Evolutionary conservation across 2,797 vertebrate genomes (phyloP).

Genomic region (Melanotaenia pygmaea): DNA sequence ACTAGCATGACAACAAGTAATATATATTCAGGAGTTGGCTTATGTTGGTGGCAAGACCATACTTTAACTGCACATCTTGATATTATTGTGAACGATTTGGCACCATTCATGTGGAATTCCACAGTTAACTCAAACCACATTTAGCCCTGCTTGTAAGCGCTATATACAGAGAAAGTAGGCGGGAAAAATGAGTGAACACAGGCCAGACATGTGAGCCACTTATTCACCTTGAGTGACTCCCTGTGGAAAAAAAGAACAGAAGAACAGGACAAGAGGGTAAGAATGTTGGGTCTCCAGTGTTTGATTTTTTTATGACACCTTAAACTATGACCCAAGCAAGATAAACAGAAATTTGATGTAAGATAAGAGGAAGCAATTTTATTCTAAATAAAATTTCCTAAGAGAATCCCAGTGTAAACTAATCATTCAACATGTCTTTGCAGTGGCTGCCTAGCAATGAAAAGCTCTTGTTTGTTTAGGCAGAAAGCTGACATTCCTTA

Average conservation of each 20-base stretch:
- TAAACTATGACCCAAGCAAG: slow-evolving; percentile 59
- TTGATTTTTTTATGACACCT: slow-evolving; percentile 35
- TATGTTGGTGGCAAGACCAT: background rate
- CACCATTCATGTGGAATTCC: slow-evolving; percentile 40
- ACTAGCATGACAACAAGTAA: background rate
- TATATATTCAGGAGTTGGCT: background rate
- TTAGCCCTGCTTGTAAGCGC: slow-evolving; percentile 55
- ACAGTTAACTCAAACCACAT: slow-evolving; percentile 51
- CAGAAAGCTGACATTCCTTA: slow-evolving; percentile 43
- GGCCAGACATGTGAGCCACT: slow-evolving; percentile 56
- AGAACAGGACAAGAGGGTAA: slow-evolving; percentile 20
- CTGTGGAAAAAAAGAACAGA: slow-evolving; percentile 17
- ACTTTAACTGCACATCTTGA: slow-evolving; percentile 2
- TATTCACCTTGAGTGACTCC: slow-evolving; percentile 73
- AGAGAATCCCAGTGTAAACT: slow-evolving; percentile 18
- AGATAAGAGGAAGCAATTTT: slow-evolving; percentile 40
- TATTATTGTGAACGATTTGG: slow-evolving; percentile 25
- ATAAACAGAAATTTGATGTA: slow-evolving; percentile 26
- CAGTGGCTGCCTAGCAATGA: slow-evolving; percentile 25
- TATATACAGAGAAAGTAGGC: slow-evolving; percentile 43
- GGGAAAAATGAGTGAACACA: slow-evolving; percentile 22
- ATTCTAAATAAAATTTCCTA: slow-evolving; percentile 37
- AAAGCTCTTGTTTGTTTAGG: slow-evolving; percentile 53
- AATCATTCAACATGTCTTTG: slow-evolving; percentile 18
- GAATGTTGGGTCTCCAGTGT: slow-evolving; percentile 29